phyloP scores from a whole-genome alignment of 1,140 invertebrate species.

The Drosophila mayri region DNA sequence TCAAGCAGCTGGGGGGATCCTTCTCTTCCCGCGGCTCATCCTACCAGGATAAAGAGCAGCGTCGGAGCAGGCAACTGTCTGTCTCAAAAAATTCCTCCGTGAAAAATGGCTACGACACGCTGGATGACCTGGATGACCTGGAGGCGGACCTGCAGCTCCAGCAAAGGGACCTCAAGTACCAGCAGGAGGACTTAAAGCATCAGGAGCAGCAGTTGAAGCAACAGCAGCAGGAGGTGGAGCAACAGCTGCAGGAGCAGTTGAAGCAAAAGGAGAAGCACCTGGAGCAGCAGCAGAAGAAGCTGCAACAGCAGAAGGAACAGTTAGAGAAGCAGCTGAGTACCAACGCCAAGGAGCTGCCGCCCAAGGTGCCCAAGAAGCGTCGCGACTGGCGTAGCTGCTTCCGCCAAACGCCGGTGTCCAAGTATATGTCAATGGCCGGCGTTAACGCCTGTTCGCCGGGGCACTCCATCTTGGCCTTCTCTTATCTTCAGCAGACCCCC shows the following conservation, averaged over 20 bases:
- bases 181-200: background rate
- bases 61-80: background rate
- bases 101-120: background rate
- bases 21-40: background rate
- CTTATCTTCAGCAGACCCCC: accelerated
- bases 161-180: background rate
- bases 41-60: background rate
- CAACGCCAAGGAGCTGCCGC: background rate
- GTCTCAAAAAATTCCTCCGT: background rate
- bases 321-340: background rate
- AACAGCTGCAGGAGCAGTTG: background rate
- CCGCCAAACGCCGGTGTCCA: background rate
- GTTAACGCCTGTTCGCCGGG: background rate
- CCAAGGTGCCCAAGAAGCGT: background rate
- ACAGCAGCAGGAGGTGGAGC: background rate
- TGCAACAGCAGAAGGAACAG: background rate
- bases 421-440: background rate
- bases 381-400: background rate
- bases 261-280: background rate
- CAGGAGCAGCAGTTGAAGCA: background rate
- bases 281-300: background rate
- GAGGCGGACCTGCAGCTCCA: background rate
- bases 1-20: background rate
- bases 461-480: too few species aligned
- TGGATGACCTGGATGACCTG: background rate